A percentile compares a stretch with the other conserved stretches of the same genome.
Conservation (phyloP, 2,113 vertebrate genomes). For the Lanius collurio region DNA sequence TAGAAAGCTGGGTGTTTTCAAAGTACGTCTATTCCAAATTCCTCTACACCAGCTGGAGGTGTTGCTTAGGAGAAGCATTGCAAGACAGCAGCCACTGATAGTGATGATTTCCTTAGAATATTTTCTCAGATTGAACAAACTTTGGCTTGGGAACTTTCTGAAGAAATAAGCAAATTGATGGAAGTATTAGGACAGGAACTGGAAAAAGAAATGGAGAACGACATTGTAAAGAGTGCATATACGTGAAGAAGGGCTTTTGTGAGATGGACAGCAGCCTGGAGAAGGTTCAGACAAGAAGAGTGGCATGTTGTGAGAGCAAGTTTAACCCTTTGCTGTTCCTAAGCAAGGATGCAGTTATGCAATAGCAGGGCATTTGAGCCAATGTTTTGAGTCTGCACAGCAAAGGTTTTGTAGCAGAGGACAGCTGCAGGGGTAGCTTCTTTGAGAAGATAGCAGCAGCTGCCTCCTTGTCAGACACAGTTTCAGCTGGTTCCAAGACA, state of each 20-base stretch:
- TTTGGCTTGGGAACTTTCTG: not conserved
- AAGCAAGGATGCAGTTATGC: not conserved
- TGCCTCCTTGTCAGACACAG: not conserved
- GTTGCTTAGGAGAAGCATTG: not conserved
- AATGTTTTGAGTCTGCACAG: not conserved
- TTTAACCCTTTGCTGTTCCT: not conserved
- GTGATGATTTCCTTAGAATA: not conserved
- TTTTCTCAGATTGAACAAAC: not conserved
- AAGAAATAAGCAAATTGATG: not conserved
- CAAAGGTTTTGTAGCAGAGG: not conserved
- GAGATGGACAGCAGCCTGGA: not conserved
- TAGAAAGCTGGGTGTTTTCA: not conserved
- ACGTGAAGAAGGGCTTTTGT: not conserved
- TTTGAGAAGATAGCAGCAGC: not conserved
- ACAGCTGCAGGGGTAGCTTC: not conserved
- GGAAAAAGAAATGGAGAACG: not conserved
- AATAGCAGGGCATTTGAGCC: not conserved
- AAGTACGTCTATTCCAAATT: not conserved
- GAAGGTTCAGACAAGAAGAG: not conserved
- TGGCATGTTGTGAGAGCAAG: not conserved
- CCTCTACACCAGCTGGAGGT: not conserved
- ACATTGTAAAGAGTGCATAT: not conserved
- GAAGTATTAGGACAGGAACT: not conserved
- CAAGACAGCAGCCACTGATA: not conserved
- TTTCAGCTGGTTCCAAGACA: not conserved